Conservation (phyloP, 2,797 vertebrate species). For the Prunella strophiata region DNA sequence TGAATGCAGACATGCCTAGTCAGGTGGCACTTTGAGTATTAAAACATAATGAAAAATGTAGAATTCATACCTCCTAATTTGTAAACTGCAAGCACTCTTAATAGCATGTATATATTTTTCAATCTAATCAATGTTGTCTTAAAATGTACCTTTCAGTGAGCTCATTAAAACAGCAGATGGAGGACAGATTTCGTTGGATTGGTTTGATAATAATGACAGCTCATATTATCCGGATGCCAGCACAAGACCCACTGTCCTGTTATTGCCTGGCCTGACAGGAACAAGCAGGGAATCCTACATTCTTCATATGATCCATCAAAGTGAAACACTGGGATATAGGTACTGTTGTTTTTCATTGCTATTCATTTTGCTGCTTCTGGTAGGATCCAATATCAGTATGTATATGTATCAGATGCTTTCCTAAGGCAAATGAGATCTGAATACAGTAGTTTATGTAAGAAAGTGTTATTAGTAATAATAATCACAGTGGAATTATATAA, state of each 20-base stretch:
- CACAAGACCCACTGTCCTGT: conserved; percentile 90
- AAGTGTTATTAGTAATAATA: background rate
- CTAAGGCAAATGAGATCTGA: background rate
- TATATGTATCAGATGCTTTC: background rate
- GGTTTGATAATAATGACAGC: conserved; percentile 94
- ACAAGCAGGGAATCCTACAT: conserved; percentile 98
- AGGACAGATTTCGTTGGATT: conserved; percentile 98
- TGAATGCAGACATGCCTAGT: background rate
- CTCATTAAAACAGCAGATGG: conserved; percentile 97
- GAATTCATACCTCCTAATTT: background rate
- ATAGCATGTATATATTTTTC: background rate
- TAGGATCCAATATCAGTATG: background rate
- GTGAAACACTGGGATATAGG: conserved; percentile 94
- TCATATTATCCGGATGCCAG: conserved; percentile 81
- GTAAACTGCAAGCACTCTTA: background rate
- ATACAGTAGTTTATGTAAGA: background rate
- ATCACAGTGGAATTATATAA: background rate
- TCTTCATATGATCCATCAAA: conserved; percentile 97
- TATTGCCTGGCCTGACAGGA: conserved; percentile 95
- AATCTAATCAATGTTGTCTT: conserved; percentile 43
- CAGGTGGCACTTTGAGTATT: background rate
- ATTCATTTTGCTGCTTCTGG: background rate
- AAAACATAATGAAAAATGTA: background rate
- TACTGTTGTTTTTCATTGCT: conserved; percentile 66
- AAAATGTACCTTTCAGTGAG: conserved; percentile 85